Evolutionary conservation across 1,140 invertebrate species (phyloP), one percentile per base, ranked within the genome.

Genomic region (Lordiphosa clarofinis): DNA sequence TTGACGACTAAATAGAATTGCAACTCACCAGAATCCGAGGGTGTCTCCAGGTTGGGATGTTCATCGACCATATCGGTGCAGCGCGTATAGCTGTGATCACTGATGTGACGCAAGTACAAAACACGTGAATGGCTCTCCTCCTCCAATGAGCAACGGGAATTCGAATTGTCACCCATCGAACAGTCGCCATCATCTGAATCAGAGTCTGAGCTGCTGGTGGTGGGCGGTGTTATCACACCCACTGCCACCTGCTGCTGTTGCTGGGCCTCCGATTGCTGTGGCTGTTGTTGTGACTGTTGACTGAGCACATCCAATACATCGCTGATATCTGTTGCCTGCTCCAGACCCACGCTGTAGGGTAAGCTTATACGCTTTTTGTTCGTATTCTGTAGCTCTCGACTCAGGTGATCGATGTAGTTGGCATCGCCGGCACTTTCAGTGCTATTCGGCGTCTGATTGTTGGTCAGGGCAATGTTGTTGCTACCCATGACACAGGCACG

Each of bases 21-120:
- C 19, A 19, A 19, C 21, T 94, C 89, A 94, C 95, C 95, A 50
- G 95, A 96, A 91, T 96, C 95, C 3, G 95, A 96, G 40, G 95
- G 95, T 59, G 95, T 96, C 71, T 95, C 65, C 44, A 33, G 13
- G n/a, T 12, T n/a, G 11, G 21, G 42, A 31, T 31, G 42, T 15
- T 69, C 66, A 94, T 36, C 94, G 90, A 63, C 71, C 63, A 81
- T 90, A 19, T 88, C 86, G 12, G 81, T 88, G 74, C 89, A 90
- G 69, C 91, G 92, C 58, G 90, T 94, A 87, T 95, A 95, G 56
- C 94, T 93, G 75, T 95, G 94, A 87, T 95, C 94, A 40, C 87
- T 91, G n/a, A 75, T 75, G 48, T 90, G 74, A 55, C 88, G 65
- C 78, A 74, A 13, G 11, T 33, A 13, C 24, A 9, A 31, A 4